Conservation (phyloP, 1,140 invertebrate genomes). For the Pogonus chalceus region DNA sequence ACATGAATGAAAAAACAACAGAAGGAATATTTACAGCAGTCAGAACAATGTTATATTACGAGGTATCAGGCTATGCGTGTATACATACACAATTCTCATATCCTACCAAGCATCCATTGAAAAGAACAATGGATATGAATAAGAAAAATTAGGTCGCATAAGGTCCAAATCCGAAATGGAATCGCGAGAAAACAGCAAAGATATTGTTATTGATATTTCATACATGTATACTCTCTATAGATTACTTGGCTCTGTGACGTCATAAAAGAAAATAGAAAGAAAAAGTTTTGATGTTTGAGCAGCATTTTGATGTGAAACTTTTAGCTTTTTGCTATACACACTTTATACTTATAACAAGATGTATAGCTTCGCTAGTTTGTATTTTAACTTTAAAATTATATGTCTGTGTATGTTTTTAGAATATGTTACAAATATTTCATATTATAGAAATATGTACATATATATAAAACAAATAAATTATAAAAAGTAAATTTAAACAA, state of each 20-base stretch:
- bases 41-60: too few species aligned
- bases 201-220: constrained; percentile 1
- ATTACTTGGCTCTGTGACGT: background rate
- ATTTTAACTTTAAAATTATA: background rate
- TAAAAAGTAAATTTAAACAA: too few species aligned
- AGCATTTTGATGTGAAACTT: background rate
- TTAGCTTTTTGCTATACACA: background rate
- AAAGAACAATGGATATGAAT: background rate
- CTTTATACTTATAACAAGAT: background rate
- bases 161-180: background rate
- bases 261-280: background rate
- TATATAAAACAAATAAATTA: too few species aligned
- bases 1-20: background rate
- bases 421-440: too few species aligned
- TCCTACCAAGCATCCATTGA: background rate
- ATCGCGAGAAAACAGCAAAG: background rate
- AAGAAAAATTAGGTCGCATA: background rate
- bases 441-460: too few species aligned
- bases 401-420: background rate
- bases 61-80: background rate
- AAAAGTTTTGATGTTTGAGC: background rate
- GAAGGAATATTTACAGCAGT: background rate
- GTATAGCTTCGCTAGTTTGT: background rate
- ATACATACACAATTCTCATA: background rate
- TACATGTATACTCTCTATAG: background rate